Conservation (phyloP, 2,113 vertebrate species). For the Phaethornis superciliosus region DNA sequence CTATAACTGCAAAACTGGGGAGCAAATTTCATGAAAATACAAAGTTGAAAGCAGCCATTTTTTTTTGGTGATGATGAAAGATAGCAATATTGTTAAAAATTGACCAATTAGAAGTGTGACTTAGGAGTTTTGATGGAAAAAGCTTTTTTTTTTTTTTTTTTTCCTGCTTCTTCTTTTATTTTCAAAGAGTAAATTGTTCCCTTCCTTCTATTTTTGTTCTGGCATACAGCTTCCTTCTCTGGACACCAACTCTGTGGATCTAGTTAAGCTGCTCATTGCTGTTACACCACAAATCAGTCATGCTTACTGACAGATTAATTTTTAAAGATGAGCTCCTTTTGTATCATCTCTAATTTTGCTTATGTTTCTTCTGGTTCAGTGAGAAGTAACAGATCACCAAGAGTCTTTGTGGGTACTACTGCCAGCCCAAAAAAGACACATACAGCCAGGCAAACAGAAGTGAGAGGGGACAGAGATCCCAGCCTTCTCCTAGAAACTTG, state of each 20-base stretch:
- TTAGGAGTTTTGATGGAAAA: not conserved
- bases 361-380: not conserved
- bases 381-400: not conserved
- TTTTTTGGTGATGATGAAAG: not conserved
- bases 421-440: not conserved
- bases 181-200: not conserved
- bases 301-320: not conserved
- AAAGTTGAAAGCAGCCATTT: not conserved
- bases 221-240: not conserved
- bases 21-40: not conserved
- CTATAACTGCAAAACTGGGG: not conserved
- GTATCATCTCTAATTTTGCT: not conserved
- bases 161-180: not conserved
- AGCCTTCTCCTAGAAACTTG: not conserved
- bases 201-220: not conserved
- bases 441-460: not conserved
- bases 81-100: not conserved
- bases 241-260: not conserved
- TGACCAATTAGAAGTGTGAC: not conserved
- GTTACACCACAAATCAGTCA: not conserved
- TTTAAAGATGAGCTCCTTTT: not conserved
- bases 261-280: not conserved
- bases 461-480: not conserved
- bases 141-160: not conserved
- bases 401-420: not conserved